phyloP scores from a whole-genome alignment of 2,797 vertebrate species.

The Meriones psammophilus region DNA sequence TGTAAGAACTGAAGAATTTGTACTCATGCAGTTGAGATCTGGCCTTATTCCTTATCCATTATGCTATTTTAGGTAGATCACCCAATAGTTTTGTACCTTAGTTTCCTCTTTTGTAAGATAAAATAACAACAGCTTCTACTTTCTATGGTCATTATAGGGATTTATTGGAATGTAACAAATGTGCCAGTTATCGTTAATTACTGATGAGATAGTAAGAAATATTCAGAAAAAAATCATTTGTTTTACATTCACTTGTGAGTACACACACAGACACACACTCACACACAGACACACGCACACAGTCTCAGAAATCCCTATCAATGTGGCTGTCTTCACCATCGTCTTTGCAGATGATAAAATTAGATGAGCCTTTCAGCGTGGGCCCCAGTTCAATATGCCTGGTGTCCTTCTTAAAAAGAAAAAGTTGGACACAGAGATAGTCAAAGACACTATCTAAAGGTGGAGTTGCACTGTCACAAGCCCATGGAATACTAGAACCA shows the following conservation, averaged over 20 bases:
- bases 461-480: not conserved
- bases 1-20: not conserved
- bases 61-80: not conserved
- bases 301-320: not conserved
- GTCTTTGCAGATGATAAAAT: not conserved
- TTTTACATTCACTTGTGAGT: not conserved
- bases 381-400: not conserved
- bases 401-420: not conserved
- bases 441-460: not conserved
- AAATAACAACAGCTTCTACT: not conserved
- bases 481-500: not conserved
- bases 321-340: not conserved
- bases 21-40: not conserved
- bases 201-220: not conserved
- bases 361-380: slow-evolving; percentile 1
- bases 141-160: not conserved
- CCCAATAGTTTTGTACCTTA: not conserved
- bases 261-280: too few species aligned
- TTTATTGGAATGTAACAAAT: not conserved
- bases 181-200: not conserved
- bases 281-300: too few species aligned
- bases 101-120: slow-evolving; percentile 32
- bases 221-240: not conserved
- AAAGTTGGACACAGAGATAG: not conserved
- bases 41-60: not conserved